Percentiles rank a stretch among this genome's conserved stretches.
phyloP scores from a whole-genome alignment of 2,113 vertebrate genomes.

The Cyphomyrus plagiostoma region DNA sequence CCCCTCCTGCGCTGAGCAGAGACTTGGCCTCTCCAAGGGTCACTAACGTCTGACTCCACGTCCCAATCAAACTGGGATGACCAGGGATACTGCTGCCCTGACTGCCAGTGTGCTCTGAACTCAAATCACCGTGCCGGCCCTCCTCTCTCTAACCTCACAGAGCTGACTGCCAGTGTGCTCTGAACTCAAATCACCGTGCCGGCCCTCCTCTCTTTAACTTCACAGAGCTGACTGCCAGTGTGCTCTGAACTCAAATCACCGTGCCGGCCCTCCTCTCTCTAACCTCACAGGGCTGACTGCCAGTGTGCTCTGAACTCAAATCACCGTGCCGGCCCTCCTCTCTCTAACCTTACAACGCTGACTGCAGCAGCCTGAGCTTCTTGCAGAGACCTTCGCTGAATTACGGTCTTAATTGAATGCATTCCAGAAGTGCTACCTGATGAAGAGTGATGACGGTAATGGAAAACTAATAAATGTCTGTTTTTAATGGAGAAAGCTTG shows the following conservation, averaged over 20 bases:
- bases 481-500: neutral
- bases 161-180: neutral
- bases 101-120: too few species aligned
- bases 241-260: neutral
- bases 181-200: neutral
- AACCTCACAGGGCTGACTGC: too few species aligned
- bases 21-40: neutral
- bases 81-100: neutral
- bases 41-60: neutral
- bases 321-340: neutral
- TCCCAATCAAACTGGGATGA: neutral
- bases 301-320: too few species aligned
- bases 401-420: neutral
- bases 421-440: neutral
- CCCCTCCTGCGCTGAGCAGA: neutral
- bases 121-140: too few species aligned
- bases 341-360: neutral
- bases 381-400: neutral
- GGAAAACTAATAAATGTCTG: neutral
- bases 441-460: neutral
- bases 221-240: neutral
- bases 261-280: neutral
- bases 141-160: too few species aligned
- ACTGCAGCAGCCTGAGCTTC: neutral
- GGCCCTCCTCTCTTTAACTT: neutral